Conservation (phyloP, 2,797 vertebrate genomes). For the Anolis apletophallus region DNA sequence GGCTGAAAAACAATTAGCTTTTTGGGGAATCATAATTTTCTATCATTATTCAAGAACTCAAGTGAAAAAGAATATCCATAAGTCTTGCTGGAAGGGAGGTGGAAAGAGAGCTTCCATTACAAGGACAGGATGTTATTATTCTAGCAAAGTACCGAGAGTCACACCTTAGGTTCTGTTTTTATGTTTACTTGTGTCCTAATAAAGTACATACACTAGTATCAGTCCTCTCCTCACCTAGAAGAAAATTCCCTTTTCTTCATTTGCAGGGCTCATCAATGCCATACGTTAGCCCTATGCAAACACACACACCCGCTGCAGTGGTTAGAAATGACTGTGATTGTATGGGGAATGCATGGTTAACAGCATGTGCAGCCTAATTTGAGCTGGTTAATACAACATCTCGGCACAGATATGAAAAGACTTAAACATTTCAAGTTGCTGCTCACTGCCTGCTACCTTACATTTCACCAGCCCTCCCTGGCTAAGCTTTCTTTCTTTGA, state of each 20-base stretch:
- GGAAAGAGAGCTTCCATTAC: slow-evolving; percentile 13
- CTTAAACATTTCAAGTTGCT: not conserved
- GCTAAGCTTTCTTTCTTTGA: not conserved
- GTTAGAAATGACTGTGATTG: not conserved
- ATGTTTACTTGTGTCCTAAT: not conserved
- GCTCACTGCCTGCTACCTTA: not conserved
- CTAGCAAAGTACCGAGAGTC: not conserved
- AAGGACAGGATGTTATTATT: not conserved
- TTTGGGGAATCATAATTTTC: slow-evolving; percentile 20
- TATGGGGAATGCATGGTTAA: not conserved
- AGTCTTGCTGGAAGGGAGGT: not conserved
- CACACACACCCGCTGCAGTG: not conserved
- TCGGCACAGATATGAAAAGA: not conserved
- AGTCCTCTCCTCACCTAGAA: not conserved
- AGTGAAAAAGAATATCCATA: not conserved
- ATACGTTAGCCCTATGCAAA: not conserved
- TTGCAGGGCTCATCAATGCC: not conserved
- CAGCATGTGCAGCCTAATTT: not conserved
- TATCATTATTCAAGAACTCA: slow-evolving; percentile 11
- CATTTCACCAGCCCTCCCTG: not conserved
- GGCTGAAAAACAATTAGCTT: not conserved
- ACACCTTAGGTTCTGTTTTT: not conserved
- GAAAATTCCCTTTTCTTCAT: not conserved
- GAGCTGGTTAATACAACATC: not conserved
- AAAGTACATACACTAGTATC: not conserved